Evolutionary conservation across 2,113 vertebrate genomes (phyloP).

Genomic region (Daphoenositta chrysoptera): DNA sequence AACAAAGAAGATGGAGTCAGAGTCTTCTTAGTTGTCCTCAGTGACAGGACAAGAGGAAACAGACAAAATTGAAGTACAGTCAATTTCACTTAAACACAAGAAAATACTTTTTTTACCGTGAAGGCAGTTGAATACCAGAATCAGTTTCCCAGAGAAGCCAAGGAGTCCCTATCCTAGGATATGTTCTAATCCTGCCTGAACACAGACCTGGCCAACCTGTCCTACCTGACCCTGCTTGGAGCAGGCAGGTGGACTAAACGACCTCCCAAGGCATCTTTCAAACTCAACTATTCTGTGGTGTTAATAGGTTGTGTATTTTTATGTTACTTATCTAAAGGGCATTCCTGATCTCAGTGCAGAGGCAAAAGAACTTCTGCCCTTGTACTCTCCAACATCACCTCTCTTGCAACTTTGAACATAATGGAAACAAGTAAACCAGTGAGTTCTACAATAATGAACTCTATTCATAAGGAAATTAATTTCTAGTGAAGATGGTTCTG

Average conservation of each 20-base stretch:
- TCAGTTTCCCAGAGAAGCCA: background rate
- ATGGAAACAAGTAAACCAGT: background rate
- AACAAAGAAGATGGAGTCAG: background rate
- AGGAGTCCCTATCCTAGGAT: background rate
- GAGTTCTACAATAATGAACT: background rate
- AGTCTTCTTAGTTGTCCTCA: background rate
- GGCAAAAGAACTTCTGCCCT: background rate
- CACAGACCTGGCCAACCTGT: background rate
- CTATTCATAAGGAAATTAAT: background rate
- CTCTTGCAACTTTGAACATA: background rate
- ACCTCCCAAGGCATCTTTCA: background rate
- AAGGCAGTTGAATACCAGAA: background rate
- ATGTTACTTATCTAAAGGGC: background rate
- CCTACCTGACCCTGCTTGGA: background rate
- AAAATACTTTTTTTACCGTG: background rate
- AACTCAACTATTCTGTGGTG: background rate
- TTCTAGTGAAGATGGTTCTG: background rate
- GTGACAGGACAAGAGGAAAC: background rate
- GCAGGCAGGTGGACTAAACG: background rate
- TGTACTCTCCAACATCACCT: background rate
- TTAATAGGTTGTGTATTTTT: background rate
- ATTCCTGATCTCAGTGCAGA: background rate
- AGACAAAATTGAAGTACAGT: background rate
- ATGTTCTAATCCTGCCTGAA: background rate
- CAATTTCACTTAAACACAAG: background rate